A percentile compares a stretch with the other conserved stretches of the same genome.
Conservation (phyloP, 2,113 vertebrate genomes). For the Litocranius walleri region DNA sequence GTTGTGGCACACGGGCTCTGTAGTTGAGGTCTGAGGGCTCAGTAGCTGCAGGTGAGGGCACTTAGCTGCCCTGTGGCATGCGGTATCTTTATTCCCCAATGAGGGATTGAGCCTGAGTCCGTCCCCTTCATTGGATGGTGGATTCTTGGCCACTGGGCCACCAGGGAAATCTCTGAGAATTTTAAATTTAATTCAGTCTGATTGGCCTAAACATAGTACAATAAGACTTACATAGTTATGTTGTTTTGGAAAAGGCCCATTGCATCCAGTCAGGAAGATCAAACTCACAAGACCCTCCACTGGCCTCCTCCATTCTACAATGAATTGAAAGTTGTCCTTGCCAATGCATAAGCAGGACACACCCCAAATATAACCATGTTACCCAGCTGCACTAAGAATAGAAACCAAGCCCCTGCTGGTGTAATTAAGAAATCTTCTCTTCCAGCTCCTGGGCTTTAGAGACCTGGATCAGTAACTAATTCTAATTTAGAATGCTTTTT, state of each 20-base stretch:
- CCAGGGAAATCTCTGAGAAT: not conserved
- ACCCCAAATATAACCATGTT: constrained; percentile 64
- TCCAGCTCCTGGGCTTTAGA: constrained; percentile 77
- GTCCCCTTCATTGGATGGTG: not conserved
- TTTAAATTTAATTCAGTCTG: not conserved
- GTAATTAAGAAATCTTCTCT: constrained; percentile 82
- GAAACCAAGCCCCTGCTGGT: constrained; percentile 79
- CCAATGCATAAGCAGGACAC: constrained; percentile 41
- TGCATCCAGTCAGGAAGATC: fast-evolving
- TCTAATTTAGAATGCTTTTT: constrained; percentile 79
- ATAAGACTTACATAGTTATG: fast-evolving
- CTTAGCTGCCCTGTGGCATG: not conserved
- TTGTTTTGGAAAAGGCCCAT: not conserved
- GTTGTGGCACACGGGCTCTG: fast-evolving
- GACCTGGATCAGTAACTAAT: constrained; percentile 79
- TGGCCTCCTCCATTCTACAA: not conserved
- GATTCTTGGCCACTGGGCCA: not conserved
- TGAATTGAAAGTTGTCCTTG: constrained; percentile 40
- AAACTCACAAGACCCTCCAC: not conserved
- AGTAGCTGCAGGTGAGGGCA: not conserved
- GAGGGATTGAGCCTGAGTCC: not conserved
- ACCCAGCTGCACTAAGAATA: constrained; percentile 76
- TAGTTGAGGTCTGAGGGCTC: not conserved
- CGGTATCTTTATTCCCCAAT: not conserved
- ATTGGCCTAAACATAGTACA: not conserved